These are phyloP conservation scores for Cairina moschata DNA, from an alignment of 2,113 vertebrate species.

Conservation along the genomic window DNA sequence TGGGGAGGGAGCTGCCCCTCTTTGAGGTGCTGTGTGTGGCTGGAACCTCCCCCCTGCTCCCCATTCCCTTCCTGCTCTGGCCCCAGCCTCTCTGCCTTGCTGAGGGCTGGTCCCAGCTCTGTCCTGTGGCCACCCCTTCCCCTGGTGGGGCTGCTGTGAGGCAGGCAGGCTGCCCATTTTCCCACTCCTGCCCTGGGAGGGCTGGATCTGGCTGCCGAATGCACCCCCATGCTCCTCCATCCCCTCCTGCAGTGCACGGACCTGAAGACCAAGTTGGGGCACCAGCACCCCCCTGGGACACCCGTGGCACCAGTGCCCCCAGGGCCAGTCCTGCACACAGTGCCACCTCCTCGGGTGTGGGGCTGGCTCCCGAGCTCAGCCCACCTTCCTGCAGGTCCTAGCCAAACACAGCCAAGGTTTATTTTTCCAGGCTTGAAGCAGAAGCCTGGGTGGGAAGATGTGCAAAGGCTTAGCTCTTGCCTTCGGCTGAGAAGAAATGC, in stretches of 20 bases:
- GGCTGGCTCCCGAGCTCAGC: neutral
- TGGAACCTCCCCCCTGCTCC: neutral
- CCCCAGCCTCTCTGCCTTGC: neutral
- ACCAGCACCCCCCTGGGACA: neutral
- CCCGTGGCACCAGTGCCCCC: no score
- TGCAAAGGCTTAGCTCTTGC: neutral
- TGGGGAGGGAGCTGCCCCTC: neutral
- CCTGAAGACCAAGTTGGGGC: fast-evolving
- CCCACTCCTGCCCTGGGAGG: neutral
- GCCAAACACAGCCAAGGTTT: neutral
- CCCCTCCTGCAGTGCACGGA: neutral
- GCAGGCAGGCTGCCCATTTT: neutral
- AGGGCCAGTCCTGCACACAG: neutral
- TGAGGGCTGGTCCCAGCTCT: neutral
- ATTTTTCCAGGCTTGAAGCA: neutral
- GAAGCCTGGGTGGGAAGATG: neutral
- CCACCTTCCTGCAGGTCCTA: no score
- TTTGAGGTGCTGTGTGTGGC: neutral
- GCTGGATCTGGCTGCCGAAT: neutral
- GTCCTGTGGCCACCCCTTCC: neutral
- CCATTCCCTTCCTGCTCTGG: neutral
- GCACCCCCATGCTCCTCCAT: neutral
- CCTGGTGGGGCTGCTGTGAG: neutral
- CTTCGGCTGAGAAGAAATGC: neutral
- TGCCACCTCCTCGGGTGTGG: neutral